phyloP scores from a whole-genome alignment of 2,797 vertebrate species.

The Neopelma chrysocephalum region DNA sequence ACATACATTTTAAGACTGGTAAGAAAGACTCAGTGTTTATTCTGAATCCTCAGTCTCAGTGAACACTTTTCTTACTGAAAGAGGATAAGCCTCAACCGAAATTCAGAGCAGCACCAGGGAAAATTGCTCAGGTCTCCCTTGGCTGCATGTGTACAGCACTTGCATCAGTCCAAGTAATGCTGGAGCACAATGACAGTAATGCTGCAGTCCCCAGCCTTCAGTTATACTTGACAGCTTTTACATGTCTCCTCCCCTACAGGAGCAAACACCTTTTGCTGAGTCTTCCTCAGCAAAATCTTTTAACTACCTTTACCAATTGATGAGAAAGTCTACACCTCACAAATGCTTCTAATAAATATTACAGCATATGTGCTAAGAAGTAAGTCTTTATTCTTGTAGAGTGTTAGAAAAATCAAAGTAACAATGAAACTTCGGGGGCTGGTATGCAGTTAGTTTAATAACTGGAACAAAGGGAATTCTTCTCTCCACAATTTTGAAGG shows the following conservation, averaged over 20 bases:
- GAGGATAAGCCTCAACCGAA: not conserved
- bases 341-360: not conserved
- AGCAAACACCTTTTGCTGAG: not conserved
- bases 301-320: not conserved
- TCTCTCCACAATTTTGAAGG: not conserved
- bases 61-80: not conserved
- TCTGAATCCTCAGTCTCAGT: not conserved
- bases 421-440: not conserved
- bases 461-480: not conserved
- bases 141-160: accelerated
- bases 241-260: not conserved
- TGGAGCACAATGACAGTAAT: not conserved
- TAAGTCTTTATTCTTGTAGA: not conserved
- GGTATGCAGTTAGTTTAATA: not conserved
- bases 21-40: not conserved
- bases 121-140: not conserved
- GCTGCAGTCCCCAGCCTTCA: not conserved
- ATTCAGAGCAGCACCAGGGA: not conserved
- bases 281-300: not conserved
- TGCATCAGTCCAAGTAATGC: not conserved
- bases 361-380: not conserved
- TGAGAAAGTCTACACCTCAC: not conserved
- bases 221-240: not conserved
- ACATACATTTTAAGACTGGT: not conserved
- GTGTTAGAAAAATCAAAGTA: not conserved